Conservation (phyloP, 2,113 vertebrate genomes). For the Apus apus region DNA sequence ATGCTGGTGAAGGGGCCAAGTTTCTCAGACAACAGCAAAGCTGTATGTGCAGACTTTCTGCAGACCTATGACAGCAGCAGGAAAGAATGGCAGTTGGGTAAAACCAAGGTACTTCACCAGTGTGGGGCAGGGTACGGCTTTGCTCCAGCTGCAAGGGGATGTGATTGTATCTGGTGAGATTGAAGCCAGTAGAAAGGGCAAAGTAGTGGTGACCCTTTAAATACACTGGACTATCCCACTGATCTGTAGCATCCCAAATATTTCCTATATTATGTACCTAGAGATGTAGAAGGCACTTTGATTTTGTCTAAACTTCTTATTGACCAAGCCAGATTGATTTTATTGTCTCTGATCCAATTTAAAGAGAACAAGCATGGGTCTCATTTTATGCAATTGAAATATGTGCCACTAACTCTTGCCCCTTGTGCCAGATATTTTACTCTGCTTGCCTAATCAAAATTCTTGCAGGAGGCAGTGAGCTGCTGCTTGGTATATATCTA, state of each 20-base stretch:
- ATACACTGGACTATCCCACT: not conserved
- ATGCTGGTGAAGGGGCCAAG: slow-evolving; percentile 79
- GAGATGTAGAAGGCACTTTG: not conserved
- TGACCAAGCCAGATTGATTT: not conserved
- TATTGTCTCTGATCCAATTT: not conserved
- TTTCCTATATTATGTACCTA: not conserved
- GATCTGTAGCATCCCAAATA: not conserved
- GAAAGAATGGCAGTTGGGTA: slow-evolving; percentile 88
- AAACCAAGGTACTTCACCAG: slow-evolving; percentile 84
- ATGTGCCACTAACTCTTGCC: not conserved
- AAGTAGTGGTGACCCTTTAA: not conserved
- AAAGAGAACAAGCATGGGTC: not conserved
- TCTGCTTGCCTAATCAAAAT: not conserved
- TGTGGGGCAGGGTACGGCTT: not conserved
- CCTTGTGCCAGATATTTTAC: not conserved
- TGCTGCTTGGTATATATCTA: not conserved
- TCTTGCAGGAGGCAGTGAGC: not conserved
- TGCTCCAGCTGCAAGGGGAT: not conserved
- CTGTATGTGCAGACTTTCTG: slow-evolving; percentile 80
- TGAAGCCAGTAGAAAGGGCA: not conserved
- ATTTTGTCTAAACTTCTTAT: not conserved
- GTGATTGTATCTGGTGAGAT: not conserved
- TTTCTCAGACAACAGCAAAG: slow-evolving; percentile 67
- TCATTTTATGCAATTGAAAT: not conserved
- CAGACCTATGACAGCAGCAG: slow-evolving; percentile 73